These are phyloP conservation scores for Acleris holmiana DNA, from an alignment of 2,888 invertebrate genomes.

Conservation along the genomic window DNA sequence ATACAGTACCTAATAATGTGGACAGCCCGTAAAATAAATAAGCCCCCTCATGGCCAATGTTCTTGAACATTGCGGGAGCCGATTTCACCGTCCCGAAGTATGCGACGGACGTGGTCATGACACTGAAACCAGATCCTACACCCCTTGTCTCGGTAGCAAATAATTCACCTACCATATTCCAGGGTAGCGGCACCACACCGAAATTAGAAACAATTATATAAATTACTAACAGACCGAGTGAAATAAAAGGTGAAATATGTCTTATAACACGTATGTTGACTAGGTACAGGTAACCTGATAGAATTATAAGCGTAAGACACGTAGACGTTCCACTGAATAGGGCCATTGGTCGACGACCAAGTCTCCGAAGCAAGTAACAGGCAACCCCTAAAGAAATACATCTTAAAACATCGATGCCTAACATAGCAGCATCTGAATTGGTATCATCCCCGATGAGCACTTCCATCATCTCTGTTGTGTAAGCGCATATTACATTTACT, in stretches of 20 bases:
- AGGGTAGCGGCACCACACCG: conserved; percentile 87
- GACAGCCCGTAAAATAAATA: conserved; percentile 86
- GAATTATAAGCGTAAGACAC: conserved; percentile 79
- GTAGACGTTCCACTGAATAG: conserved; percentile 87
- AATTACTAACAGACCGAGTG: conserved; percentile 80
- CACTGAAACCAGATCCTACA: conserved; percentile 87
- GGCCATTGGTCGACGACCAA: conserved; percentile 86
- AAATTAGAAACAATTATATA: conserved; percentile 85
- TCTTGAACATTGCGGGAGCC: conserved; percentile 84
- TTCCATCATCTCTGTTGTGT: conserved; percentile 87
- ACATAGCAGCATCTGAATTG: conserved; percentile 86
- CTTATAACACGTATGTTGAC: conserved; percentile 54
- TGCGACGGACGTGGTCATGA: conserved; percentile 87
- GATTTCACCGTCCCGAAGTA: conserved; percentile 88
- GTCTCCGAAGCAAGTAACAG: conserved; percentile 84
- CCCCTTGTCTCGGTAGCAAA: conserved; percentile 87
- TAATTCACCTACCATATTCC: conserved; percentile 90
- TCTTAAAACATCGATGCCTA: conserved; percentile 86
- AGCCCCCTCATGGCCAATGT: conserved; percentile 84
- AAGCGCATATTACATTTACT: conserved; percentile 88
- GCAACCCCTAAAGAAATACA: conserved; percentile 84
- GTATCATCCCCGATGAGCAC: conserved; percentile 79
- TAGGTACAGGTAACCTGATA: conserved; percentile 79
- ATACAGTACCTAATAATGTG: conserved; percentile 84
- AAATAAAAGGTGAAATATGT: conserved; percentile 63